Base-by-base conservation (phyloP, 1,140 invertebrate species). In the Pseudomyrmex pallidus region DNA sequence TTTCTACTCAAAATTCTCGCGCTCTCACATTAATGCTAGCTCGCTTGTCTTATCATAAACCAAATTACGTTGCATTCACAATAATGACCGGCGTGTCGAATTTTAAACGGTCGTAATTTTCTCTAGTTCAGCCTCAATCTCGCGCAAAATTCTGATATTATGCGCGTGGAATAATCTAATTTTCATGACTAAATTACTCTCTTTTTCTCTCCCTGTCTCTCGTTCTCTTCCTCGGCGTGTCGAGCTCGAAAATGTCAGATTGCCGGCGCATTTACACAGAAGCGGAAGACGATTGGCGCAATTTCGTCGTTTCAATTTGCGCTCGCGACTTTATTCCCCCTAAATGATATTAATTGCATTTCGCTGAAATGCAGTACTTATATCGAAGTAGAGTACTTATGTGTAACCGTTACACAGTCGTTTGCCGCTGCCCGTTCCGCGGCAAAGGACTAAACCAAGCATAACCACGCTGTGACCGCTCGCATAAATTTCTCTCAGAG, bases 241-340 rank as follows among this genome's bases (percentile, higher is more conserved):
- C n/a, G 12, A 35, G 17, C 17, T 44, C 13, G 54, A 17, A 54
- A 35, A 35, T 7, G 5, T 35, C 15, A 22, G 35, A 70, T 77
- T 68, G 50, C 17, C 63, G 13, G 22, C 35, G 64, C 50, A 15
- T 68, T 67, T 68, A 56, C 35, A 67, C 4, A 25, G 48, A 35
- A 35, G 35, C 35, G 35, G 35, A 12, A 35, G 15, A 68, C 48
- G 76, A 80, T 72, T 70, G 66, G 54, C 56, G 54, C 76, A 48
- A 70, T 78, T 78, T 78, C 59, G 46, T 56, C 54, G 66, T 80
- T 80, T 80, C 66, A 70, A 59, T 80, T 70, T 59, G 48, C 54
- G 35, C 20, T 44, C n/a, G 54, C n/a, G 44, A 72, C 59, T 70
- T 72, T 48, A 80, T 61, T 35, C 66, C 8, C 54, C 22, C 20